Percentiles rank a stretch among this genome's conserved stretches.
Conservation (phyloP, 2,888 invertebrate genomes). For the Cheilosia pagana region DNA sequence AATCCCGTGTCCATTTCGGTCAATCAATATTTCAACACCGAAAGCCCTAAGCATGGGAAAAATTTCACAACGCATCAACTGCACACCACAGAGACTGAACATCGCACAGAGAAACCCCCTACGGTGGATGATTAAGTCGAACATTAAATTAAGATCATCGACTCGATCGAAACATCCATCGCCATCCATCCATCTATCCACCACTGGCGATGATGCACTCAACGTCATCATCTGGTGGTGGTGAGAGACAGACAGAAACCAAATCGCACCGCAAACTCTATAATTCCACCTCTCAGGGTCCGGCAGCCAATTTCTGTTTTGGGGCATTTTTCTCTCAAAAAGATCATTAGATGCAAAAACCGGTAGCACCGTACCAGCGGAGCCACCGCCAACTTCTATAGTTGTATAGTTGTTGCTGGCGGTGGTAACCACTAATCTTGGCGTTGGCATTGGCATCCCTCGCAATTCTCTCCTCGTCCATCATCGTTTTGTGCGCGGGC, state of each 20-base stretch:
- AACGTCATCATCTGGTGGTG: slow-evolving; percentile 63
- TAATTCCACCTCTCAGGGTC: slow-evolving; percentile 56
- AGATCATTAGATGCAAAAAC: slow-evolving; percentile 70
- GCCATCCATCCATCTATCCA: slow-evolving; percentile 50
- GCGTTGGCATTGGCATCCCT: too few relatives aligned
- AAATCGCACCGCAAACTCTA: slow-evolving; percentile 70
- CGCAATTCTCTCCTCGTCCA: slow-evolving; percentile 9
- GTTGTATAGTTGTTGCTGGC: slow-evolving; percentile 35
- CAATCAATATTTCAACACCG: slow-evolving; percentile 12
- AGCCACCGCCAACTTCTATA: slow-evolving; percentile 4
- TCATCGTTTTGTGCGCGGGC: slow-evolving; percentile 15
- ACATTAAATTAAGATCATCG: slow-evolving; percentile 75
- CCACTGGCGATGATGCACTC: slow-evolving; percentile 65
- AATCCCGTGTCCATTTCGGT: neutral
- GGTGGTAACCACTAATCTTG: slow-evolving; percentile 70
- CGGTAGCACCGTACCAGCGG: slow-evolving; percentile 69
- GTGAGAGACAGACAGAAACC: slow-evolving; percentile 62
- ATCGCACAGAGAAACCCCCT: slow-evolving; percentile 39
- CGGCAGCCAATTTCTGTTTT: slow-evolving; percentile 48
- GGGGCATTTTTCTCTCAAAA: slow-evolving; percentile 56
- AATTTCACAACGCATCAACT: slow-evolving; percentile 33
- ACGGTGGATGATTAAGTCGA: slow-evolving; percentile 70
- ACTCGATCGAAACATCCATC: slow-evolving; percentile 57
- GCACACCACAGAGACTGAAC: slow-evolving; percentile 20
- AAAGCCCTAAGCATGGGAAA: slow-evolving; percentile 66